Evolutionary conservation across 2,797 vertebrate genomes (phyloP).

Genomic region (Tachyglossus aculeatus): DNA sequence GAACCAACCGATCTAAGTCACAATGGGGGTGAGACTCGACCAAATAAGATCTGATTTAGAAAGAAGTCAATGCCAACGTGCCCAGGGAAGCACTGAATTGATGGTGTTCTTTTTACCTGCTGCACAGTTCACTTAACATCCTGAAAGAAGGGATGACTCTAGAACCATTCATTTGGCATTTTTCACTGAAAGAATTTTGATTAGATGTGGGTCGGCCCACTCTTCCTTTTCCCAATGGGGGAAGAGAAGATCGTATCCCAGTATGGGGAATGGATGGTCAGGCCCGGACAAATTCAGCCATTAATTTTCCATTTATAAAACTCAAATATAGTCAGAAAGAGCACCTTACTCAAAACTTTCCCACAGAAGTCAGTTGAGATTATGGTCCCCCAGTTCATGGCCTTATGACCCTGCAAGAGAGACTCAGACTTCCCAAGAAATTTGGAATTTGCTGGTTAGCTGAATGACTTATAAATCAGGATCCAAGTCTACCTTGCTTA

Average conservation of each 20-base stretch:
- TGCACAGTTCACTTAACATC: not conserved
- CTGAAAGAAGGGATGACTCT: not conserved
- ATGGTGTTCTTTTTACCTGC: not conserved
- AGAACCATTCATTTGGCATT: not conserved
- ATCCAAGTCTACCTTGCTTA: slow-evolving; percentile 15
- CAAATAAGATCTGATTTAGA: not conserved
- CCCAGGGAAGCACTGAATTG: not conserved
- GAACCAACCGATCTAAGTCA: not conserved
- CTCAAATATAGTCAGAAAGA: too few species aligned
- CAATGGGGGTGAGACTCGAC: not conserved
- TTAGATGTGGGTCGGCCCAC: too few species aligned
- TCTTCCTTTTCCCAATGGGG: not conserved
- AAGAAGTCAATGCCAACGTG: not conserved
- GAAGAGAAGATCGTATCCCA: not conserved
- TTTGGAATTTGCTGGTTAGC: too few species aligned
- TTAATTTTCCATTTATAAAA: too few species aligned
- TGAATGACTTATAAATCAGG: too few species aligned
- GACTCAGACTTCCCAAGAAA: too few species aligned
- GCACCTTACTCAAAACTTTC: too few species aligned
- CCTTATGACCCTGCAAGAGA: too few species aligned
- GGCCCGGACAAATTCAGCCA: not conserved
- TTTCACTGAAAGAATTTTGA: not conserved
- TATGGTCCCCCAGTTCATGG: too few species aligned
- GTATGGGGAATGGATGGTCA: not conserved
- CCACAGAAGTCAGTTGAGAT: too few species aligned